Percentiles rank a stretch among this genome's conserved stretches.
Evolutionary conservation across 1,140 invertebrate genomes (phyloP).

Genomic region (Caenorhabditis tropicalis): DNA sequence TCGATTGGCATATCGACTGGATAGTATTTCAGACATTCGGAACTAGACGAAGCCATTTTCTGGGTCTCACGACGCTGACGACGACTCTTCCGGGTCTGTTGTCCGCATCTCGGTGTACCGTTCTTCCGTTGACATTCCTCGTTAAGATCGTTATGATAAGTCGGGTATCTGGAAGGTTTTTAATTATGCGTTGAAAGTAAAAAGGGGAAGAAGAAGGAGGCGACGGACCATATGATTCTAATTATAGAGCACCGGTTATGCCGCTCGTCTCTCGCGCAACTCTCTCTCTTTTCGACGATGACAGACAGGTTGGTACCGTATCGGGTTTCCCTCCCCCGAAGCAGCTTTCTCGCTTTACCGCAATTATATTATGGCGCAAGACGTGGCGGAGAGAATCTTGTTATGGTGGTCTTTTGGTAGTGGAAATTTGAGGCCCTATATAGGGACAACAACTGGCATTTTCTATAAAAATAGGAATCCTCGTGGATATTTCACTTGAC

Average conservation of each 20-base stretch:
- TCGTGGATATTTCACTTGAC: no score
- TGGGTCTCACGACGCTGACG: conserved; percentile 2
- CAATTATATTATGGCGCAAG: neutral
- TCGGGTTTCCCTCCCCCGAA: conserved; percentile 33
- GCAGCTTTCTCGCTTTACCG: neutral
- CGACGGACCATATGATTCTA: conserved; percentile 6
- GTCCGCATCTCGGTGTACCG: neutral
- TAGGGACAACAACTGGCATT: no score
- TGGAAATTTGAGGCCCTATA: no score
- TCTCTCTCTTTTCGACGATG: neutral
- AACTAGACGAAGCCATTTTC: neutral
- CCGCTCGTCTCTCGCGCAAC: conserved; percentile 29
- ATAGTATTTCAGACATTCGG: conserved; percentile 59
- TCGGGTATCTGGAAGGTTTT: conserved; percentile 45
- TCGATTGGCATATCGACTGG: conserved; percentile 53
- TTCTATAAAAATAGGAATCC: no score
- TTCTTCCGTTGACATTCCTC: conserved; percentile 38
- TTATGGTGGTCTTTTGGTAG: no score
- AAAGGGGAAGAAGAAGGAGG: neutral
- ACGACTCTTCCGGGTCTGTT: neutral
- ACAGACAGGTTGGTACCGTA: neutral
- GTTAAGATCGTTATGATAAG: conserved; percentile 39
- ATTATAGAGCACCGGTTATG: neutral
- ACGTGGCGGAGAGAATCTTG: neutral
- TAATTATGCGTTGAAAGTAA: conserved; percentile 13